These are phyloP conservation scores for Luffia ferchaultella DNA, from an alignment of 2,888 invertebrate genomes.

Conservation along the genomic window DNA sequence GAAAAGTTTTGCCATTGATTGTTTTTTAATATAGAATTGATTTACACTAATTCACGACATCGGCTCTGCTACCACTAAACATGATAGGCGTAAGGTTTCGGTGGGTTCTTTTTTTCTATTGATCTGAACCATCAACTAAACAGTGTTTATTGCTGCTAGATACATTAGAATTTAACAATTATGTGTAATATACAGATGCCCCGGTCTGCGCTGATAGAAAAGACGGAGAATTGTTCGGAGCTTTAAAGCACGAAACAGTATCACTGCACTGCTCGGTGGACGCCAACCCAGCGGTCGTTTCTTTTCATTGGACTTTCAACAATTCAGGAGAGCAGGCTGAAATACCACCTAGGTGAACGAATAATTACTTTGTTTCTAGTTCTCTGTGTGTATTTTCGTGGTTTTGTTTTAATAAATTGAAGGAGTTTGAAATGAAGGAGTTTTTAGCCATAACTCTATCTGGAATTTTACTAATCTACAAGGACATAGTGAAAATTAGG, in stretches of 20 bases:
- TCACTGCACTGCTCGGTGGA: conserved; percentile 86
- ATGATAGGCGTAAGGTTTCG: too few relatives aligned
- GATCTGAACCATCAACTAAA: too few relatives aligned
- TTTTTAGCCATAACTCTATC: neutral
- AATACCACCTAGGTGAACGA: conserved; percentile 71
- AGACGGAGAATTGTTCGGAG: conserved; percentile 81
- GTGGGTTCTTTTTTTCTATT: too few relatives aligned
- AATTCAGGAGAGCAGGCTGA: conserved; percentile 88
- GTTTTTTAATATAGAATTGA: too few relatives aligned
- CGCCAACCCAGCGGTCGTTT: conserved; percentile 85
- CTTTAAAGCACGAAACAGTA: conserved; percentile 89
- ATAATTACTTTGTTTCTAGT: neutral
- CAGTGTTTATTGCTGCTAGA: too few relatives aligned
- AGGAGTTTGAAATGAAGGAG: neutral
- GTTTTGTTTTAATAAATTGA: neutral
- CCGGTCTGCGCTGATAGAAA: conserved; percentile 81
- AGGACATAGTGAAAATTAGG: too few relatives aligned
- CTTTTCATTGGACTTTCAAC: conserved; percentile 94
- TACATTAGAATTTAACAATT: too few relatives aligned
- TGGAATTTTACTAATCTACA: too few relatives aligned
- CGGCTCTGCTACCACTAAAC: too few relatives aligned
- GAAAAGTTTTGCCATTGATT: too few relatives aligned
- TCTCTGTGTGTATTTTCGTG: too few relatives aligned
- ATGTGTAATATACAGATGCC: conserved; percentile 74
- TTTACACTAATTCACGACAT: too few relatives aligned